Percentiles rank a stretch among this genome's conserved stretches.
Conservation (phyloP, 2,113 vertebrate genomes). For the Phrynosoma blainvillii region DNA sequence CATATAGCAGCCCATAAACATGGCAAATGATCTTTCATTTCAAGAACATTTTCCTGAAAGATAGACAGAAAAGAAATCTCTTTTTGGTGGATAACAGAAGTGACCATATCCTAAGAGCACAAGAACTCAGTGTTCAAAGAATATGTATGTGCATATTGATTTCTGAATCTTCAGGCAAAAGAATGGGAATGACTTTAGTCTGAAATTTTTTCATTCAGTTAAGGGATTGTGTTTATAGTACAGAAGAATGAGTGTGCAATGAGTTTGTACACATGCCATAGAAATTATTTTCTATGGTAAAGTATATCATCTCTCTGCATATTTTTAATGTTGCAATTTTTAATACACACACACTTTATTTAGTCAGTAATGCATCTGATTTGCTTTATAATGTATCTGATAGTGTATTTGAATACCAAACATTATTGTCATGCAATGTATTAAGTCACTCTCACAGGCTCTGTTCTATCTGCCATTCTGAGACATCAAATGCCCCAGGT, state of each 20-base stretch:
- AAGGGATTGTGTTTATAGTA: background rate
- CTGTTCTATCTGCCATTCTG: slow-evolving; percentile 46
- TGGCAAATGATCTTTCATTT: background rate
- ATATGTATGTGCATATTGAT: background rate
- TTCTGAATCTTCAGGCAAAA: background rate
- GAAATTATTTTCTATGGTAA: background rate
- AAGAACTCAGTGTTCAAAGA: background rate
- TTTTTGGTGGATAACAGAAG: background rate
- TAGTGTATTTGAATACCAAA: background rate
- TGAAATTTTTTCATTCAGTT: background rate
- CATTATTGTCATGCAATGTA: background rate
- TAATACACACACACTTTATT: background rate
- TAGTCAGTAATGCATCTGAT: background rate
- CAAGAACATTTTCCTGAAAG: background rate
- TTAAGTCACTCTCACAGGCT: slow-evolving; percentile 9
- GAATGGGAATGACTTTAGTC: background rate
- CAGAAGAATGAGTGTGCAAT: background rate
- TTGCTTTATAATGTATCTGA: background rate
- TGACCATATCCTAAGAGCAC: background rate
- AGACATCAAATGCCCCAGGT: slow-evolving; percentile 37
- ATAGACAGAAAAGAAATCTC: background rate
- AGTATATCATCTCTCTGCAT: background rate
- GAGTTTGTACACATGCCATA: background rate
- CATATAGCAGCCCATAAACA: background rate
- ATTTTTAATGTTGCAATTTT: background rate